Evolutionary conservation across 2,797 vertebrate species (phyloP).

Genomic region (Semotilus atromaculatus): DNA sequence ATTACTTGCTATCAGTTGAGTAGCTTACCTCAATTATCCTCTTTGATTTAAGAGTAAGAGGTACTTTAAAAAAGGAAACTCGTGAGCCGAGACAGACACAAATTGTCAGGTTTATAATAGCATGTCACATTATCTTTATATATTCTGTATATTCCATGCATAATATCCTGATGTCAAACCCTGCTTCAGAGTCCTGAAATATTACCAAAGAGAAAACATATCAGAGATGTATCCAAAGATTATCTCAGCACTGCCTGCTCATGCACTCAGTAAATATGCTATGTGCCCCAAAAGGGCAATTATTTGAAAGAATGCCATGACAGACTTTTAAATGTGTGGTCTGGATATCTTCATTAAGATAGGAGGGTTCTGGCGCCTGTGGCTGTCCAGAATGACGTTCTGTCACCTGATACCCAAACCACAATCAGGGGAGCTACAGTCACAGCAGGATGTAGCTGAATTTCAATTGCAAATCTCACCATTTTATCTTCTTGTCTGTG

Average conservation of each 20-base stretch:
- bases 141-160: neutral
- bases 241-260: neutral
- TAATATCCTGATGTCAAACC: conserved; percentile 30
- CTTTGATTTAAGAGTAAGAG: neutral
- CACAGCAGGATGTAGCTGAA: conserved; percentile 58
- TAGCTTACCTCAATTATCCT: neutral
- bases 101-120: neutral
- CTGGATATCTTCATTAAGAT: conserved; percentile 20
- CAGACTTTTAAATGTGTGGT: conserved; percentile 12
- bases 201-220: conserved; percentile 5
- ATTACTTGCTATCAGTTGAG: neutral
- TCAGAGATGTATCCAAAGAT: conserved; percentile 4
- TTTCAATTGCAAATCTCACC: conserved; percentile 64
- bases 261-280: neutral
- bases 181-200: neutral
- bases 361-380: conserved; percentile 21
- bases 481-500: conserved; percentile 63
- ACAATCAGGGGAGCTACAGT: conserved; percentile 7
- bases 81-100: neutral
- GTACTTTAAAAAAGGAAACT: conserved; percentile 25
- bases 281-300: neutral
- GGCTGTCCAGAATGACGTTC: conserved; percentile 7
- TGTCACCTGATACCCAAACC: conserved; percentile 27
- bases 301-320: neutral
- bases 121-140: neutral